Evolutionary conservation across 2,797 vertebrate species (phyloP).

Genomic region (Dryobates pubescens): DNA sequence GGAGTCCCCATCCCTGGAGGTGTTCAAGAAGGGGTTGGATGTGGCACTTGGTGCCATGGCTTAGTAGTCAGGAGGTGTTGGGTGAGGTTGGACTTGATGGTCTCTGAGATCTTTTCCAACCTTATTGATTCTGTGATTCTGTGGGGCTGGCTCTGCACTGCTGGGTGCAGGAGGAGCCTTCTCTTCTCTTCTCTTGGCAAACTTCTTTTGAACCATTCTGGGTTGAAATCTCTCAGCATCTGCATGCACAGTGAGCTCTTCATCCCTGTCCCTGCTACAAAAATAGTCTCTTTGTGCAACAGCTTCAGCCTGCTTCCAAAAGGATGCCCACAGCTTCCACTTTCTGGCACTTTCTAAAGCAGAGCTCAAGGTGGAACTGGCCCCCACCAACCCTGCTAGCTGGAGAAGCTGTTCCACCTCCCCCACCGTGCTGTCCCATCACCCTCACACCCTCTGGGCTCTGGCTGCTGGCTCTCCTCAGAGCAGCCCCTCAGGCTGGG

Average conservation of each 20-base stretch:
- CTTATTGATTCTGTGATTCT: no score
- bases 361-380: background rate
- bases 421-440: rapidly evolving
- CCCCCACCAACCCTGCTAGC: background rate
- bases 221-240: conserved; percentile 24
- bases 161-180: background rate
- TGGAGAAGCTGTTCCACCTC: background rate
- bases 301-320: background rate
- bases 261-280: conserved; percentile 16
- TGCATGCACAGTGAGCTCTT: conserved; percentile 31
- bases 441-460: rapidly evolving
- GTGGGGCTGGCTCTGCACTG: background rate
- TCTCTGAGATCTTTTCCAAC: no score
- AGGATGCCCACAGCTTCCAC: background rate
- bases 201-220: conserved; percentile 38
- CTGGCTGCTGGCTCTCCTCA: rapidly evolving
- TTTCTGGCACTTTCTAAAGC: background rate
- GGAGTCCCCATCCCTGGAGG: no score
- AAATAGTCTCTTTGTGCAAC: conserved; percentile 36
- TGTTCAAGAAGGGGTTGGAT: no score
- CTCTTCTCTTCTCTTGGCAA: conserved; percentile 36
- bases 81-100: no score
- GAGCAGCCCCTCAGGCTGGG: background rate
- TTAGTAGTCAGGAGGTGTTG: no score
- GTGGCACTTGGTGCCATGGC: no score